Base-by-base conservation (phyloP, 2,797 vertebrate species). In the Enteromius viviparus region DNA sequence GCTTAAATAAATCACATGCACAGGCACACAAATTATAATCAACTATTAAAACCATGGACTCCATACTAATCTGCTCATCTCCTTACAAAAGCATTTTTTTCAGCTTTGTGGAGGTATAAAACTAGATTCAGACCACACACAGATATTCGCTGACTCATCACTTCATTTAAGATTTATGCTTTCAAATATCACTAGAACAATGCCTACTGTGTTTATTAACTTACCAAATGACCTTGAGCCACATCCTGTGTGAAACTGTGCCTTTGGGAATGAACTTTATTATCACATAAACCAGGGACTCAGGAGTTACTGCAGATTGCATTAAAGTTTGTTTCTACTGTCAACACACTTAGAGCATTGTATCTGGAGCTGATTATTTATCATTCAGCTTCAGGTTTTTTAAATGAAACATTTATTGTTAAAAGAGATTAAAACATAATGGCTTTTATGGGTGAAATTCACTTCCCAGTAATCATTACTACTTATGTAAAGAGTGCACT, bases 51-150 rank as follows among this genome's bases (percentile, higher is more conserved):
- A 87, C 62, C 32, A 15, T 47, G 21, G 82, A 80, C 82, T 76
- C 68, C 68, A 71, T 4, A 7, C 19, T 84, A 84, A 84, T 87
- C 78, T 53, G 42, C 47, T 66, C 40, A 72, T 80, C 69, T 82
- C n/a, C 19, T 42, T 47, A n/a, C 40, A 69, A 23, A 23, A 40
- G 60, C 26, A 78, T 65, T 32, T 32, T 32, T 32, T 32, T 32
- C 29, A 78, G 60, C 76, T 37, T 9, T 42, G 15, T 49, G 45
- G 42, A 34, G 62, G 26, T 76, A 76, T 42, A 78, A 34, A 42
- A 7, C 23, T n/a, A 49, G 60, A 64, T 49, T 76, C 34, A 76
- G 74, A 76, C 74, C 53, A 60, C 76, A 77, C 40, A 64, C 53
- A 17, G 15, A 32, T 10, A n/a, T 66, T 78, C 11, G 19, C 62